Percentiles rank a stretch among this genome's conserved stretches.
Conservation (phyloP, 1,140 invertebrate species). For the Ostrea denselamellosa region DNA sequence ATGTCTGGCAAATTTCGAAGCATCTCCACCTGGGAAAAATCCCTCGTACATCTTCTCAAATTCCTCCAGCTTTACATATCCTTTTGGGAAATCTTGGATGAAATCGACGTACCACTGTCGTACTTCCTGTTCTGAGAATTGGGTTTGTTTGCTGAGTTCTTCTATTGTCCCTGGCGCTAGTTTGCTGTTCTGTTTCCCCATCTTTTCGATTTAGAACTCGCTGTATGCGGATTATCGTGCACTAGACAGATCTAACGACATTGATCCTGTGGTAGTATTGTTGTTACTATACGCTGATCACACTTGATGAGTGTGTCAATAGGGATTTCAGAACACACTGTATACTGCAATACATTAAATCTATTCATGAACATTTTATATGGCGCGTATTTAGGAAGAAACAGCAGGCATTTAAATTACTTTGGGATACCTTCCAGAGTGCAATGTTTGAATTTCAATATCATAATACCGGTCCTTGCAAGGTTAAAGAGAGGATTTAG, state of each 20-base stretch:
- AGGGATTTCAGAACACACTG: neutral
- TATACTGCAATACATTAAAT: neutral
- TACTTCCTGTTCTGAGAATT: conserved; percentile 30
- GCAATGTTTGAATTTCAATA: neutral
- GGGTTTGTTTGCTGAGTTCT: neutral
- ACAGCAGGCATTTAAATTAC: neutral
- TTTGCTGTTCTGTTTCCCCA: conserved; percentile 21
- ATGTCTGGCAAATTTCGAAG: conserved; percentile 63
- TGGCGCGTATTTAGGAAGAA: neutral
- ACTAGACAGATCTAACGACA: neutral
- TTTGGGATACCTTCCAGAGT: neutral
- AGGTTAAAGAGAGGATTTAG: too few relatives aligned
- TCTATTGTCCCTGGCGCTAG: neutral
- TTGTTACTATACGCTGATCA: neutral
- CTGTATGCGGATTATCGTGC: neutral
- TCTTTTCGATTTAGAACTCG: neutral
- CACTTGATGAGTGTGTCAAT: neutral
- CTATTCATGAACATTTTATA: neutral
- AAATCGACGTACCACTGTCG: conserved; percentile 38
- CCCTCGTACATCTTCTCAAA: conserved; percentile 41
- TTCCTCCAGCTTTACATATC: conserved; percentile 29
- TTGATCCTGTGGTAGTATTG: neutral
- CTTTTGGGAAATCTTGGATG: neutral
- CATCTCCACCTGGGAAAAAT: conserved; percentile 58
- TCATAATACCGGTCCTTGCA: too few relatives aligned